A percentile compares a stretch with the other conserved stretches of the same genome.
These are phyloP conservation scores for Neria commutata DNA, from an alignment of 2,888 invertebrate genomes.

Conservation along the genomic window DNA sequence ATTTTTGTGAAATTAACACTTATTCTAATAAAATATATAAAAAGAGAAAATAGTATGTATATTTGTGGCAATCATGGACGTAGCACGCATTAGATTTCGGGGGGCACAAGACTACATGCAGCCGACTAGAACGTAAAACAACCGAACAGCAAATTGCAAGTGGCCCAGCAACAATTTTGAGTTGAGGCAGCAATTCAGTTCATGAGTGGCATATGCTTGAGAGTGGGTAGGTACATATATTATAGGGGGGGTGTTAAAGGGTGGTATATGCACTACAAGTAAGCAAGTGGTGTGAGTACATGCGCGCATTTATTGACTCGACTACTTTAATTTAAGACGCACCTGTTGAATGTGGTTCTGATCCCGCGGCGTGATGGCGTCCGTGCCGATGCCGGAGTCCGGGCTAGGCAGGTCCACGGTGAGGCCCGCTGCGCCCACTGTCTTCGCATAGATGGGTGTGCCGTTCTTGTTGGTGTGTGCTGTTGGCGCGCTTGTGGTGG, in stretches of 20 bases:
- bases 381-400: constrained; percentile 94
- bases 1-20: no score
- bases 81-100: no score
- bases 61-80: no score
- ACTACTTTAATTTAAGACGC: constrained; percentile 60
- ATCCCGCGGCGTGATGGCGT: constrained; percentile 89
- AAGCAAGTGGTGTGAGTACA: not conserved
- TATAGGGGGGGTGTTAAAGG: no score
- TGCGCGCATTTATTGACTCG: not conserved
- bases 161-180: not conserved
- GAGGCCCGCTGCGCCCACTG: constrained; percentile 76
- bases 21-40: no score
- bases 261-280: no score
- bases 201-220: not conserved
- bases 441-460: constrained; percentile 60
- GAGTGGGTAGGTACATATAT: no score
- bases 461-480: constrained; percentile 46
- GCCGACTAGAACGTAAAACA: not conserved
- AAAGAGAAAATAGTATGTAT: no score
- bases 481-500: constrained; percentile 40
- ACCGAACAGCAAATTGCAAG: not conserved
- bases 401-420: constrained; percentile 94
- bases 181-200: not conserved
- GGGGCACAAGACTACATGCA: no score
- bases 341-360: constrained; percentile 91